phyloP scores from a whole-genome alignment of 2,797 vertebrate species.

The Gymnoscopelus braueri region DNA sequence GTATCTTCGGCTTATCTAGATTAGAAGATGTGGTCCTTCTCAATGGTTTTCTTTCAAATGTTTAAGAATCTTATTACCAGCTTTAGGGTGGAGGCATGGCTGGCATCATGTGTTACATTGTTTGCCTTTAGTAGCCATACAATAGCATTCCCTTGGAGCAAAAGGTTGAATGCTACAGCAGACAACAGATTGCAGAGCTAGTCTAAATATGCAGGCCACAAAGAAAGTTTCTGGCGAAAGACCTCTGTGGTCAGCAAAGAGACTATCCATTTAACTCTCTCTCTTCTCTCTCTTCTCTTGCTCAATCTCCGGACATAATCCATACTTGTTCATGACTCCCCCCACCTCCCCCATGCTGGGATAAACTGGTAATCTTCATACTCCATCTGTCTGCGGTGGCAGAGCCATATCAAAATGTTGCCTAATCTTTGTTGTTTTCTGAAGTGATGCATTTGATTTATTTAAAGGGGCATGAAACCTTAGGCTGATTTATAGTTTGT shows the following conservation, averaged over 20 bases:
- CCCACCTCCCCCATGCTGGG: slow-evolving; percentile 33
- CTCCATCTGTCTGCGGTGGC: slow-evolving; percentile 54
- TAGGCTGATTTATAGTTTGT: no score
- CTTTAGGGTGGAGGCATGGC: neutral
- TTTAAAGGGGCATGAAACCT: no score
- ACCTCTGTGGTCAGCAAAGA: slow-evolving; percentile 10
- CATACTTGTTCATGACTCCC: slow-evolving; percentile 42
- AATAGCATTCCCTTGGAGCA: neutral
- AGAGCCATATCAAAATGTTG: neutral
- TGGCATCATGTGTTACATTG: neutral
- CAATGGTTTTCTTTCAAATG: neutral
- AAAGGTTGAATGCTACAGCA: slow-evolving; percentile 20
- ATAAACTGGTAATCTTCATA: slow-evolving; percentile 50
- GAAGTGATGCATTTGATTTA: neutral
- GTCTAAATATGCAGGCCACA: slow-evolving; percentile 42
- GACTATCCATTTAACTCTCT: slow-evolving; percentile 40
- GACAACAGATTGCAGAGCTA: slow-evolving; percentile 47
- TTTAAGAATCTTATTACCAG: slow-evolving; percentile 2
- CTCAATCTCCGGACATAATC: slow-evolving; percentile 23
- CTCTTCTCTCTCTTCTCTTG: slow-evolving; percentile 21
- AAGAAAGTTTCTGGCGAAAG: slow-evolving; percentile 25
- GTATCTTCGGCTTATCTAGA: neutral
- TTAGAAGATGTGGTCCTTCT: neutral
- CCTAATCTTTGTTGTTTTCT: slow-evolving; percentile 28
- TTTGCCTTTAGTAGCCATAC: neutral